These are phyloP conservation scores for Diorhabda carinulata DNA, from an alignment of 1,140 invertebrate genomes.

Conservation along the genomic window DNA sequence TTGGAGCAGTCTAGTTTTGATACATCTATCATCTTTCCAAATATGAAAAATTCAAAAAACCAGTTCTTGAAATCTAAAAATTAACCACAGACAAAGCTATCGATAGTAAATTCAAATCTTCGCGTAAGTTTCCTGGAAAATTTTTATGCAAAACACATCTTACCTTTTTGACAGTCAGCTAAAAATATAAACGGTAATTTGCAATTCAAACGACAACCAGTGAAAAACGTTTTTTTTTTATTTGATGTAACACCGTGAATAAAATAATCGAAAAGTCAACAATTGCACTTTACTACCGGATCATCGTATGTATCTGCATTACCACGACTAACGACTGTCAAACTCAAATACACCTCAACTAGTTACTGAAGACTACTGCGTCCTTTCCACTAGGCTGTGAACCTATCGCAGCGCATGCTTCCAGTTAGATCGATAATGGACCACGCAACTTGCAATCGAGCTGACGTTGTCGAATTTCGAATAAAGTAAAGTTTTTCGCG, in stretches of 20 bases:
- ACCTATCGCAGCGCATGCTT: neutral
- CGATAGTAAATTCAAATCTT: no score
- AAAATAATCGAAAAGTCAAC: neutral
- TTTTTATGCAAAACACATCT: neutral
- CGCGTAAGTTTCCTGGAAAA: neutral
- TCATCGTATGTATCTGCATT: neutral
- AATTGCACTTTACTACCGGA: constrained; percentile 1
- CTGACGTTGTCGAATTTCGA: no score
- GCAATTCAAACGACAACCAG: neutral
- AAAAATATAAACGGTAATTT: neutral
- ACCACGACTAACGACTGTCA: neutral
- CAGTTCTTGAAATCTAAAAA: no score
- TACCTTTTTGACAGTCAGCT: neutral
- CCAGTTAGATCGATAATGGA: neutral
- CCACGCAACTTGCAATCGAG: neutral
- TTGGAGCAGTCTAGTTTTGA: no score
- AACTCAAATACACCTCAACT: neutral
- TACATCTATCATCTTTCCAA: no score
- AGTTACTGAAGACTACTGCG: constrained; percentile 1
- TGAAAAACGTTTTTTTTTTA: neutral
- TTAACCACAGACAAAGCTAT: no score
- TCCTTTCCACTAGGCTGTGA: neutral
- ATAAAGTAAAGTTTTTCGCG: no score
- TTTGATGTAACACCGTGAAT: neutral
- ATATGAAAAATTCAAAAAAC: no score